A percentile compares a stretch with the other conserved stretches of the same genome.
phyloP scores from a whole-genome alignment of 2,797 vertebrate genomes.

The Lacerta bilineata region DNA sequence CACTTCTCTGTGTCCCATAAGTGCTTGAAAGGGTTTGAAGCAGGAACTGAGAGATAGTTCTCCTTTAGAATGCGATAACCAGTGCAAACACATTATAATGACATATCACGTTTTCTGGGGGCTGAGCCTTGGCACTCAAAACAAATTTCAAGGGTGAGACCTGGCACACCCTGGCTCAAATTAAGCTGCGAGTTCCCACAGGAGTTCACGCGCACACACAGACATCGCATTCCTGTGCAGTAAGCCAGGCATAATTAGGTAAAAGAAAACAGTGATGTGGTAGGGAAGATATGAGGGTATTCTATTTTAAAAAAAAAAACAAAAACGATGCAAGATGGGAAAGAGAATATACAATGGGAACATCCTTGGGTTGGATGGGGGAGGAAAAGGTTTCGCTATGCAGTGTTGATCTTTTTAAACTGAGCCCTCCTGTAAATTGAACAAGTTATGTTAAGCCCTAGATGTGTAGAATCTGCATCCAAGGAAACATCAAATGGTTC shows the following conservation, averaged over 20 bases:
- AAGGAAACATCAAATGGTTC: neutral
- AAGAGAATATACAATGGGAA: slow-evolving; percentile 35
- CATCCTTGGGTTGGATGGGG: slow-evolving; percentile 44
- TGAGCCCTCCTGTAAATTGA: neutral
- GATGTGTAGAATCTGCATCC: neutral
- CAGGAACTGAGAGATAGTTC: neutral
- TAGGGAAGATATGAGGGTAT: slow-evolving; percentile 17
- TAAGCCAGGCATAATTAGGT: slow-evolving; percentile 38
- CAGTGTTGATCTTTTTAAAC: neutral
- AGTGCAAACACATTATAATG: neutral
- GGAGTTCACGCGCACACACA: slow-evolving; percentile 32
- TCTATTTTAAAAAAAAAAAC: slow-evolving; percentile 2
- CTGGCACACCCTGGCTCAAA: slow-evolving; percentile 19
- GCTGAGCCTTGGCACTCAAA: neutral
- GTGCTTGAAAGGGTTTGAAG: neutral
- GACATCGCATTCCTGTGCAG: slow-evolving; percentile 31
- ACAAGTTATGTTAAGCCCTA: neutral
- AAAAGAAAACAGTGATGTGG: slow-evolving; percentile 49
- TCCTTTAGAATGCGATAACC: neutral
- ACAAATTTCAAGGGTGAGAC: slow-evolving; percentile 13
- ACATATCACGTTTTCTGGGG: slow-evolving; percentile 3
- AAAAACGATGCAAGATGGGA: neutral
- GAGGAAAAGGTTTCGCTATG: slow-evolving; percentile 15
- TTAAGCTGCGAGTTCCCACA: slow-evolving; percentile 6
- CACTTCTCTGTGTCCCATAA: neutral